Evolutionary conservation across 2,888 invertebrate species (phyloP).

Genomic region (Sisyra terminalis): DNA sequence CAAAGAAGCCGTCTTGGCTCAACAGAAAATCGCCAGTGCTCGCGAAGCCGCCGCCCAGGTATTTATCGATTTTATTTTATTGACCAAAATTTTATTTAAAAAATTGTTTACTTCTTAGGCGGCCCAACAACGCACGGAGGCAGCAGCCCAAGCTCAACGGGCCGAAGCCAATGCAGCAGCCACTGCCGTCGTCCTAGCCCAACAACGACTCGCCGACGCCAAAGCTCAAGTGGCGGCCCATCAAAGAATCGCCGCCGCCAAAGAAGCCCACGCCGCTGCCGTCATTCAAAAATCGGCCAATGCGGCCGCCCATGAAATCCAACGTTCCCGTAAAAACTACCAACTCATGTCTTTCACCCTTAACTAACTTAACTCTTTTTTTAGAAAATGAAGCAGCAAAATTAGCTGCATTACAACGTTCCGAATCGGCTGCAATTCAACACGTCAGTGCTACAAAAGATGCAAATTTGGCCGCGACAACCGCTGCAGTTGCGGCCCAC

Average conservation of each 20-base stretch:
- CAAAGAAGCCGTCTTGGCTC: slow-evolving; percentile 52
- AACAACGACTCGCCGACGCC: slow-evolving; percentile 50
- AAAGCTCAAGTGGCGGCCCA: slow-evolving; percentile 54
- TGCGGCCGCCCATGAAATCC: slow-evolving; percentile 51
- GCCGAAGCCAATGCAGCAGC: slow-evolving; percentile 50
- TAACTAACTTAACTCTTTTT: slow-evolving; percentile 9
- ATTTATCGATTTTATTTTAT: too few relatives aligned
- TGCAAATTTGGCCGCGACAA: slow-evolving; percentile 30
- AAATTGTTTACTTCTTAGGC: not conserved
- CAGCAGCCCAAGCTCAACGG: slow-evolving; percentile 47
- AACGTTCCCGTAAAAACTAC: slow-evolving; percentile 40
- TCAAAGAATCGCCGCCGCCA: slow-evolving; percentile 51
- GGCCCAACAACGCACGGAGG: slow-evolving; percentile 31
- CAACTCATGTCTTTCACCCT: not conserved
- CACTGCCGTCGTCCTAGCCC: slow-evolving; percentile 45
- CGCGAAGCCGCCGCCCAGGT: slow-evolving; percentile 49
- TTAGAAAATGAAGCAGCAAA: slow-evolving; percentile 40
- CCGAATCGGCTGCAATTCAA: slow-evolving; percentile 36
- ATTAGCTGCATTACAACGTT: slow-evolving; percentile 40
- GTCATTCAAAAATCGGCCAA: slow-evolving; percentile 53
- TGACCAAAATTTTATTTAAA: too few relatives aligned
- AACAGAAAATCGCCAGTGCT: slow-evolving; percentile 55
- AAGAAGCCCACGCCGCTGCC: slow-evolving; percentile 55
- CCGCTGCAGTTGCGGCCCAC: slow-evolving; percentile 22
- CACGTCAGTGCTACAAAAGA: slow-evolving; percentile 42